Conservation (phyloP, 2,797 vertebrate genomes). For the Acomys russatus region DNA sequence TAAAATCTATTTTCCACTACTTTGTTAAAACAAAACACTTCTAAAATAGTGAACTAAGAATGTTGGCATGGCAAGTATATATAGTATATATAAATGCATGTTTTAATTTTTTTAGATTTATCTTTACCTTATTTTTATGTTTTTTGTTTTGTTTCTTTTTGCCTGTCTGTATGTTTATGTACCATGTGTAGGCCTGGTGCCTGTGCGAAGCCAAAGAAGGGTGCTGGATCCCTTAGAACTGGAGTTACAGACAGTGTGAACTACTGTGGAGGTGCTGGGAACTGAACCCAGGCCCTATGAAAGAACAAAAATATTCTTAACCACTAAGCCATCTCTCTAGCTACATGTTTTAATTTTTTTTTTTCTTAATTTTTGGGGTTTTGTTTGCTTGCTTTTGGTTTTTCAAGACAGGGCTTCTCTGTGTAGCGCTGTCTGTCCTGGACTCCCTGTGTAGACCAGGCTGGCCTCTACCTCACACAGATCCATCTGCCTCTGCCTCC, state of each 20-base stretch:
- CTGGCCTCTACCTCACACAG: too few species aligned
- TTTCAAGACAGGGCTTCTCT: too few species aligned
- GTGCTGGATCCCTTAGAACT: not conserved
- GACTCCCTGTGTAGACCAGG: too few species aligned
- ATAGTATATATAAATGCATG: not conserved
- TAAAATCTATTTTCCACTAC: slow-evolving; percentile 63
- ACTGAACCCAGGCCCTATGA: not conserved
- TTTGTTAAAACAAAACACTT: not conserved
- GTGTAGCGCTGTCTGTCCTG: too few species aligned
- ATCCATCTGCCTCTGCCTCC: too few species aligned
- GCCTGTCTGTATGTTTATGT: not conserved
- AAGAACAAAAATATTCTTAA: not conserved
- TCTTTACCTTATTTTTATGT: not conserved
- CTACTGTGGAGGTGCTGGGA: not conserved
- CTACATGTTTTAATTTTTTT: not conserved
- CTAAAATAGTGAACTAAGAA: slow-evolving; percentile 38
- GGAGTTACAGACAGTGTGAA: not conserved
- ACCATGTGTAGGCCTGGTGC: not conserved
- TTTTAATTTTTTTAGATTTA: not conserved
- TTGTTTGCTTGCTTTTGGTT: too few species aligned
- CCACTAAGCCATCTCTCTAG: not conserved
- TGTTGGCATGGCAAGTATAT: not conserved
- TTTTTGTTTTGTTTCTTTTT: not conserved
- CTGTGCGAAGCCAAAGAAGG: not conserved
- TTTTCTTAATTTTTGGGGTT: too few species aligned